Percentiles rank a stretch among this genome's conserved stretches.
phyloP scores from a whole-genome alignment of 1,140 invertebrate species.

The Achroia grisella region DNA sequence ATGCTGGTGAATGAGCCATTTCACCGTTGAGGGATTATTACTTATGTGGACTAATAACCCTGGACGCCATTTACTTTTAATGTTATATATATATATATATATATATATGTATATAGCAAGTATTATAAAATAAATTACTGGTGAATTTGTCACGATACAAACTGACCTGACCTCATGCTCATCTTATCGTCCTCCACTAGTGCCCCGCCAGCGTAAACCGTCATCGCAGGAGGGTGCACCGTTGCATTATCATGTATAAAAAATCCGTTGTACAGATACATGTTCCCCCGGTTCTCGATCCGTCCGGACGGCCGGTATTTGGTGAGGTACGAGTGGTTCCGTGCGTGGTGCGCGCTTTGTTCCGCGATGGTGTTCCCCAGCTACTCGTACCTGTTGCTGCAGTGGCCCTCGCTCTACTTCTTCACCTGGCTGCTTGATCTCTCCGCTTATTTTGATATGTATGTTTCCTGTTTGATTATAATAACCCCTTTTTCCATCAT shows the following conservation, averaged over 20 bases:
- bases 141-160: too few species aligned
- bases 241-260: too few species aligned
- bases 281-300: constrained; percentile 50
- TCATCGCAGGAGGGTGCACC: too few species aligned
- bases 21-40: too few species aligned
- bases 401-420: constrained; percentile 31
- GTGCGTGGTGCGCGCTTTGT: constrained; percentile 33
- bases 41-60: background rate
- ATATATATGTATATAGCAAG: background rate
- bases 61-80: background rate
- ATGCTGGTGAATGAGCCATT: too few species aligned
- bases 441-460: constrained; percentile 43
- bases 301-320: constrained; percentile 41
- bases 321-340: constrained; percentile 36
- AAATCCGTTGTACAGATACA: constrained; percentile 24
- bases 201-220: too few species aligned
- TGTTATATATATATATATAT: too few species aligned
- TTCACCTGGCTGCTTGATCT: constrained; percentile 26
- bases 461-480: too few species aligned
- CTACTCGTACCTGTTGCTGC: constrained; percentile 39
- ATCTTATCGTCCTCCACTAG: too few species aligned
- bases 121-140: too few species aligned
- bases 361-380: constrained; percentile 42
- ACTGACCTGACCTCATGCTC: too few species aligned
- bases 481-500: too few species aligned